Base-by-base conservation (phyloP, 2,113 vertebrate species). In the Carassius auratus region DNA sequence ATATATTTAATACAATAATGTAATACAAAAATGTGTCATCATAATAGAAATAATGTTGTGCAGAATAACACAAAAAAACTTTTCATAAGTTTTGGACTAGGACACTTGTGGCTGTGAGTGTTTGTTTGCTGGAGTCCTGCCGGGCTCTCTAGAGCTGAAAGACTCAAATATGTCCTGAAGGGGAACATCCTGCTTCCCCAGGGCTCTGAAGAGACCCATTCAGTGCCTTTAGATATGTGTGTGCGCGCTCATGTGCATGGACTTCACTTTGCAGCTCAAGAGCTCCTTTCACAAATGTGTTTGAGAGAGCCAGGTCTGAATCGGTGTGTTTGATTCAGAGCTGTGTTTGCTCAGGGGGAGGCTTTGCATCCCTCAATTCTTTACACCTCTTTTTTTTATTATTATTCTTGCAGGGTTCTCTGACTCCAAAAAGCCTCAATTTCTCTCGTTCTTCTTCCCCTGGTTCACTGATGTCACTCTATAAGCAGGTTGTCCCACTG, bases 221-320 rank as follows among this genome's bases (percentile, higher is more conserved):
- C 85, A 84, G 64, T 42, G 61, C 6, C 71, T 81, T 64, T 77
- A 74, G 62, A 59, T 8, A 17, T 36, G 66, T 36, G 69, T 68
- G 64, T 68, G 62, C 55, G 62, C 8, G 5, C 13, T 1, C 6
- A 50, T 30, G 59, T 59, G 59, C 30, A 1, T 68, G 83, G 55
- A 68, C 80, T n/a, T 78, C 61, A 57, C 81, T 68, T 33, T 42
- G 21, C 66, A 75, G 59, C 75, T 69, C 38, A 84, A 88, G 85
- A 86, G 83, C 38, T 66, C 81, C 87, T 88, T 88, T 89, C 84
- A 88, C 55, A 61, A 82, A 81, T 76, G 71, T 84, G 86, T 74
- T 87, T 66, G 68, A 33, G 69, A 80, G 57, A 84, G 87, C 85
- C 86, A 55, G 48, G 50, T 50, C 55, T 89, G 81, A 84, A 86